Conservation (phyloP, 2,888 invertebrate genomes). For the Helleia helle region DNA sequence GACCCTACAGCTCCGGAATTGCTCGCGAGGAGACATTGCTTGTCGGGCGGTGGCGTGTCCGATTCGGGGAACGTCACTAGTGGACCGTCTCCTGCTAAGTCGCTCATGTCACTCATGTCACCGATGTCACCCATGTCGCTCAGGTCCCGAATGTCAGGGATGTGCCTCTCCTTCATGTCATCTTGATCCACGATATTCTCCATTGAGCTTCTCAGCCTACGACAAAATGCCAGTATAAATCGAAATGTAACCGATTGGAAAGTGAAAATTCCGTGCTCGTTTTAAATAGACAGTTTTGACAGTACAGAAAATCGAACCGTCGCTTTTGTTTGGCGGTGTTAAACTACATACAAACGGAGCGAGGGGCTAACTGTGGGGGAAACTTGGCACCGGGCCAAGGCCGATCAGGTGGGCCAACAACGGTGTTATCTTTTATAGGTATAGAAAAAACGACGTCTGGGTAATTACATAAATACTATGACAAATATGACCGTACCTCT, state of each 20-base stretch:
- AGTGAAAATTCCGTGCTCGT: too few species aligned
- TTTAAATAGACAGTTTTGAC: neutral
- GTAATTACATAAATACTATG: constrained; percentile 26
- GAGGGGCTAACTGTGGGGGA: constrained; percentile 53
- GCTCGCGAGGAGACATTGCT: constrained; percentile 60
- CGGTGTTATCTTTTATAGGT: constrained; percentile 38
- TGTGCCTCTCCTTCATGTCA: constrained; percentile 55
- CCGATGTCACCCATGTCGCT: constrained; percentile 64
- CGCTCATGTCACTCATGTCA: constrained; percentile 65
- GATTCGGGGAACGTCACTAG: constrained; percentile 88
- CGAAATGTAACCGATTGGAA: too few species aligned
- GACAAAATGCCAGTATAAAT: constrained; percentile 27
- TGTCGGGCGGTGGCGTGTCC: constrained; percentile 79
- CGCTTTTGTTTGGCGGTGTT: constrained; percentile 65
- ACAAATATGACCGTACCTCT: constrained; percentile 38
- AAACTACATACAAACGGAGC: constrained; percentile 63
- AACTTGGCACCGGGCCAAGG: constrained; percentile 63
- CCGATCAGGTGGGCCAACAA: constrained; percentile 65
- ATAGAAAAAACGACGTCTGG: constrained; percentile 34
- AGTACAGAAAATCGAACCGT: constrained; percentile 31
- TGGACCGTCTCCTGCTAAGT: constrained; percentile 73
- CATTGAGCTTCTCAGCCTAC: constrained; percentile 80
- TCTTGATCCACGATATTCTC: constrained; percentile 85
- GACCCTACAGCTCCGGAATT: constrained; percentile 51
- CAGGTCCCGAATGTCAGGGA: constrained; percentile 63